Percentiles rank a stretch among this genome's conserved stretches.
Conservation (phyloP, 2,888 invertebrate species). For the Drosophila falleni region DNA sequence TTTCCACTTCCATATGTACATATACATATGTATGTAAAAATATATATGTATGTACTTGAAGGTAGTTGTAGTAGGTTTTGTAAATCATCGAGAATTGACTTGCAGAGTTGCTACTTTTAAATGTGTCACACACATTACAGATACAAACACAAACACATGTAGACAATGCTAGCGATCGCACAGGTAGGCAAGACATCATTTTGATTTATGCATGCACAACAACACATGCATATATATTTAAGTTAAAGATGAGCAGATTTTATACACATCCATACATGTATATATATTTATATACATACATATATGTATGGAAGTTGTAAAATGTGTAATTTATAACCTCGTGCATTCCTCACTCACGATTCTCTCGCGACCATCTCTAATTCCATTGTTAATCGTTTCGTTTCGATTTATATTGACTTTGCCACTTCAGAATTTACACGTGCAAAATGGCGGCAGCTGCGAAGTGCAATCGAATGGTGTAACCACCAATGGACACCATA, state of each 20-base stretch:
- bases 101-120: conserved; percentile 34
- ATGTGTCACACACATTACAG: conserved; percentile 32
- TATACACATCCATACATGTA: background rate
- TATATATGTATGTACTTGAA: conserved; percentile 2
- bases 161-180: conserved; percentile 27
- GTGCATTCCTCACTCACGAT: too few relatives aligned
- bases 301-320: background rate
- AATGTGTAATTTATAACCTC: background rate
- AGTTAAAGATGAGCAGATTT: background rate
- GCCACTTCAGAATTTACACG: conserved; percentile 68
- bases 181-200: conserved; percentile 45
- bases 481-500: conserved; percentile 90
- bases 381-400: background rate
- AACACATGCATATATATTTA: background rate
- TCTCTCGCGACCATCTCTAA: background rate
- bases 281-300: background rate
- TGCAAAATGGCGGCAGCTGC: conserved; percentile 81
- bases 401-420: conserved; percentile 5
- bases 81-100: conserved; percentile 49
- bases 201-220: conserved; percentile 9
- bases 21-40: conserved; percentile 4
- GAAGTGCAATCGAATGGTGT: conserved; percentile 89
- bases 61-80: conserved; percentile 27
- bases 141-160: background rate
- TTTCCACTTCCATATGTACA: conserved; percentile 31